These are phyloP conservation scores for Drosophila murphyi DNA, from an alignment of 1,140 invertebrate species.

Conservation along the genomic window DNA sequence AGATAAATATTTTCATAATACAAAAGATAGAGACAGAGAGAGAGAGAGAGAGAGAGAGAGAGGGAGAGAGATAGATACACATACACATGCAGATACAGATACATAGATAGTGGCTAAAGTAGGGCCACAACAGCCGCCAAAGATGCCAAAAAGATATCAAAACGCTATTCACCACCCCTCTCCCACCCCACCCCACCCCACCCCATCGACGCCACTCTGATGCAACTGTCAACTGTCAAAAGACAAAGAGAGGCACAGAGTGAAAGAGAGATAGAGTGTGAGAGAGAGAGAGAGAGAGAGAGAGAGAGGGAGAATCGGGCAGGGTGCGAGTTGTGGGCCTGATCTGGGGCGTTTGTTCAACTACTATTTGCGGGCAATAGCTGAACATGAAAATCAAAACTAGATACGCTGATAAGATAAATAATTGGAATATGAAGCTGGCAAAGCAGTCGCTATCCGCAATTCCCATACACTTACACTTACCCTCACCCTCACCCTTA, in stretches of 20 bases:
- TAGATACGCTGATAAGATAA: conserved; percentile 76
- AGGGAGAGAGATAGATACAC: conserved; percentile 11
- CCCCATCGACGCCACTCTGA: background rate
- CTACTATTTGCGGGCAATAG: conserved; percentile 31
- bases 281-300: background rate
- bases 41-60: conserved; percentile 23
- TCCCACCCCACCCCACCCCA: background rate
- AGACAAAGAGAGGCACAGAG: background rate
- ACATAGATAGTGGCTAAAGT: conserved; percentile 37
- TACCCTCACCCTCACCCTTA: background rate
- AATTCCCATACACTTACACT: background rate
- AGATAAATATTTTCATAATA: conserved; percentile 73
- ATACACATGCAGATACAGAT: conserved; percentile 18
- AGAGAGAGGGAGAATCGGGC: conserved; percentile 10
- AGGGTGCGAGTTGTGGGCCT: background rate
- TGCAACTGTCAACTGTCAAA: conserved; percentile 73
- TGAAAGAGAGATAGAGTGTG: conserved; percentile 24
- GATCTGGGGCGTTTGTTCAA: conserved; percentile 25
- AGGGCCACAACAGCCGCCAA: conserved; percentile 29
- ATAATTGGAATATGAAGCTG: conserved; percentile 82
- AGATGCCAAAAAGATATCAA: conserved; percentile 32
- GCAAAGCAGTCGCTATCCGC: conserved; percentile 3
- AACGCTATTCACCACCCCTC: background rate
- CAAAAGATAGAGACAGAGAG: conserved; percentile 28
- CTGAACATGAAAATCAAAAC: conserved; percentile 51